These are phyloP conservation scores for Latrodectus elegans DNA, from an alignment of 2,888 invertebrate species.

Conservation along the genomic window DNA sequence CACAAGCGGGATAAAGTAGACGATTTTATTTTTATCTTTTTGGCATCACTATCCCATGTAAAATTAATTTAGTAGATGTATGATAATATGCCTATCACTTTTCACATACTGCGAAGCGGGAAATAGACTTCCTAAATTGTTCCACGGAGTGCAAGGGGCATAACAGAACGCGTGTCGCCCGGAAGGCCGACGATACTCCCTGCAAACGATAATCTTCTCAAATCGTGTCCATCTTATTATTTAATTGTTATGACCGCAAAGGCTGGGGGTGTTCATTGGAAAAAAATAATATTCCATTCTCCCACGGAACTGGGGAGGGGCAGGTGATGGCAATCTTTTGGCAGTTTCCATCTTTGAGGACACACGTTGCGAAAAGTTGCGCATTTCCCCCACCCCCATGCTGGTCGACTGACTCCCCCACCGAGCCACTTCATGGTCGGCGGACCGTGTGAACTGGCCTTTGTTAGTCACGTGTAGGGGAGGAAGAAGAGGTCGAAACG, in stretches of 20 bases:
- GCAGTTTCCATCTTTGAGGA: background rate
- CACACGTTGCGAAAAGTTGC: background rate
- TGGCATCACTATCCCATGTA: background rate
- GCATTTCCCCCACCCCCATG: background rate
- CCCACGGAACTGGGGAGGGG: constrained; percentile 4
- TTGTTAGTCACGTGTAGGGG: constrained; percentile 3
- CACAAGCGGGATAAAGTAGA: too few species aligned
- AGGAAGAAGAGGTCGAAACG: constrained; percentile 16
- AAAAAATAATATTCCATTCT: constrained; percentile 3
- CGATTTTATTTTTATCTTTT: too few species aligned
- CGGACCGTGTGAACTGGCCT: constrained; percentile 6
- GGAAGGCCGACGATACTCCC: constrained; percentile 51
- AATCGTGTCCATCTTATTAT: constrained; percentile 45
- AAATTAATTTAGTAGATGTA: background rate
- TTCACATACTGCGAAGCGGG: constrained; percentile 31
- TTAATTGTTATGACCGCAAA: constrained; percentile 54
- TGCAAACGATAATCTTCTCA: background rate
- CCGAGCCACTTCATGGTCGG: constrained; percentile 6
- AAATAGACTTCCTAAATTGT: constrained; percentile 17
- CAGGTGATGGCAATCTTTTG: constrained; percentile 12
- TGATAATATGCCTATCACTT: constrained; percentile 4
- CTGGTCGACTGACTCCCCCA: background rate
- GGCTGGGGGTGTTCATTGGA: constrained; percentile 4
- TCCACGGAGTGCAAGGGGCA: background rate
- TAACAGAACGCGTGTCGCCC: constrained; percentile 38